phyloP scores from a whole-genome alignment of 2,113 vertebrate species.

The Panthera tigris region DNA sequence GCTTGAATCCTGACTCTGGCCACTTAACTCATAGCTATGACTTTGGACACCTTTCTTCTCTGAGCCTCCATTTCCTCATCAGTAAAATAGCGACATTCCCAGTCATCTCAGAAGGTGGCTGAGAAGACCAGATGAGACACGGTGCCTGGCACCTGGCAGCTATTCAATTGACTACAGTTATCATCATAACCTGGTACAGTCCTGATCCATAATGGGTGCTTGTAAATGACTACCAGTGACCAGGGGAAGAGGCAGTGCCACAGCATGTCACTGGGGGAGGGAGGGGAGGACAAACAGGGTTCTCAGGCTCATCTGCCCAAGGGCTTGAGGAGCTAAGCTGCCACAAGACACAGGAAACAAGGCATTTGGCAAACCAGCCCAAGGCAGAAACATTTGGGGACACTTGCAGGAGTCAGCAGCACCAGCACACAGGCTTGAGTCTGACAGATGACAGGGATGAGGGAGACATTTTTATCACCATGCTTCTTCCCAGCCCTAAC shows the following conservation, averaged over 20 bases:
- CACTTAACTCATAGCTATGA: background rate
- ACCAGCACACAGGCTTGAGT: background rate
- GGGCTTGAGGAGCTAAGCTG: background rate
- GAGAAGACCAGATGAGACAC: background rate
- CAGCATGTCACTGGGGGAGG: rapidly evolving
- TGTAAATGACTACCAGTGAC: background rate
- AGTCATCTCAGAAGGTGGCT: background rate
- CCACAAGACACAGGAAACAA: background rate
- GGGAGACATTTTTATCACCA: background rate
- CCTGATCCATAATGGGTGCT: background rate
- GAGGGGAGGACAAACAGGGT: background rate
- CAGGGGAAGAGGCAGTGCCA: background rate
- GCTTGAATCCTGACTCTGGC: background rate
- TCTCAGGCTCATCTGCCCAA: background rate
- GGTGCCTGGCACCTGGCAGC: background rate
- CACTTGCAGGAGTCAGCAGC: background rate
- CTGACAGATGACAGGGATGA: background rate
- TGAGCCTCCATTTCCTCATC: background rate
- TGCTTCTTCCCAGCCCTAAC: background rate
- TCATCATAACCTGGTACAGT: background rate
- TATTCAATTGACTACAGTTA: background rate
- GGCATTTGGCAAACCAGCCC: background rate
- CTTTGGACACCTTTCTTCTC: background rate
- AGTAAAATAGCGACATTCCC: background rate
- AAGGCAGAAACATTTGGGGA: background rate